phyloP scores from a whole-genome alignment of 2,113 vertebrate species.

The Nyctibius bracteatus region DNA sequence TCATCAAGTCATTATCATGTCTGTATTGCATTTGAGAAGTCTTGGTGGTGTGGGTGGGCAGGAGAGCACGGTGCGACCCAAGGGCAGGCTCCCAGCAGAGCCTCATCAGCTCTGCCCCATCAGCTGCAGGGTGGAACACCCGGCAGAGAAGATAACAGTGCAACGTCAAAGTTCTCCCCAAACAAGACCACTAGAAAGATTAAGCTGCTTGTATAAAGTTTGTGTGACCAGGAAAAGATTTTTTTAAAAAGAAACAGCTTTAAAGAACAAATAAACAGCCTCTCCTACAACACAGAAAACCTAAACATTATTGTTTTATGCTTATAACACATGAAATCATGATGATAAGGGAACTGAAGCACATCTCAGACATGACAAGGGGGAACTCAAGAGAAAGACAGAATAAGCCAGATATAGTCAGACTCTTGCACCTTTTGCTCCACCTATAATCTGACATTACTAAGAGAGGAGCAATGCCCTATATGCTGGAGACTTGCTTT shows the following conservation, averaged over 20 bases:
- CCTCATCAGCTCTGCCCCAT: neutral
- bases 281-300: neutral
- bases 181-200: neutral
- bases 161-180: neutral
- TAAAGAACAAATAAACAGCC: neutral
- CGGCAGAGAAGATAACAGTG: accelerated
- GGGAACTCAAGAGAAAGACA: neutral
- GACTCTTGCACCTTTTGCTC: neutral
- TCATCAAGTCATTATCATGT: neutral
- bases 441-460: neutral
- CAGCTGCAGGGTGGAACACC: neutral
- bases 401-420: neutral
- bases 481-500: neutral
- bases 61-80: neutral
- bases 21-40: neutral
- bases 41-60: neutral
- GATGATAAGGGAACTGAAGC: neutral
- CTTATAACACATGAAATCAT: neutral
- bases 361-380: neutral
- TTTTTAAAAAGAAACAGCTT: neutral
- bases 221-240: neutral
- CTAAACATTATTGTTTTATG: neutral
- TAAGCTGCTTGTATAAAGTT: neutral
- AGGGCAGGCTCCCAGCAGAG: neutral
- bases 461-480: neutral